Percentiles rank a stretch among this genome's conserved stretches.
Evolutionary conservation across 1,140 invertebrate genomes (phyloP).

Genomic region (Arctopsyche grandis): DNA sequence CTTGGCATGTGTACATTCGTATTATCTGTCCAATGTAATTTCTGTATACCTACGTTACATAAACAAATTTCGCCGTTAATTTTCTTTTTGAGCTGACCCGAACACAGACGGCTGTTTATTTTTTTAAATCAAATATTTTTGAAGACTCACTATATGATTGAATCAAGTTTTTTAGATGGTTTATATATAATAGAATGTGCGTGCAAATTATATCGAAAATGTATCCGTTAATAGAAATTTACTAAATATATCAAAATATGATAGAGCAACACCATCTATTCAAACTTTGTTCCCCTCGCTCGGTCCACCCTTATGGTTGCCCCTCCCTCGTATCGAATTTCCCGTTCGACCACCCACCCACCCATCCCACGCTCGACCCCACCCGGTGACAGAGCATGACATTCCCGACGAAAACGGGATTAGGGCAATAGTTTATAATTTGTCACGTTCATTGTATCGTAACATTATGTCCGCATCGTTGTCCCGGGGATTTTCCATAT

Average conservation of each 20-base stretch:
- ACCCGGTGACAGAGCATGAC: conserved; percentile 47
- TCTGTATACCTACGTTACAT: background rate
- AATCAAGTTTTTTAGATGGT: no score
- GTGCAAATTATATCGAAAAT: background rate
- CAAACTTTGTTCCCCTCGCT: conserved; percentile 34
- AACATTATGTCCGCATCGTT: conserved; percentile 22
- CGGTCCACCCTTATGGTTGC: background rate
- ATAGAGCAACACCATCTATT: conserved; percentile 19
- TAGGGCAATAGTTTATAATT: conserved; percentile 52
- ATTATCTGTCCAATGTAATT: background rate
- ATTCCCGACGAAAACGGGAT: conserved; percentile 49
- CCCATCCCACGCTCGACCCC: background rate
- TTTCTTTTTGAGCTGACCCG: conserved; percentile 9
- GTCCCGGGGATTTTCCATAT: conserved; percentile 39
- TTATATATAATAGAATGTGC: background rate
- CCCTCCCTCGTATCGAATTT: conserved; percentile 34
- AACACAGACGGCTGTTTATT: background rate
- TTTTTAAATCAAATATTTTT: no score
- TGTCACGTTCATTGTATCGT: conserved; percentile 49
- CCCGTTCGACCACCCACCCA: background rate
- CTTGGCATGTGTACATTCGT: background rate
- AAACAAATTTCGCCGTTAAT: conserved; percentile 1
- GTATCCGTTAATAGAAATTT: background rate
- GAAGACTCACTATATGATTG: no score
- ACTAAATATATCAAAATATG: conserved; percentile 10